These are phyloP conservation scores for Philereme vetulata DNA, from an alignment of 2,888 invertebrate genomes.

Conservation along the genomic window DNA sequence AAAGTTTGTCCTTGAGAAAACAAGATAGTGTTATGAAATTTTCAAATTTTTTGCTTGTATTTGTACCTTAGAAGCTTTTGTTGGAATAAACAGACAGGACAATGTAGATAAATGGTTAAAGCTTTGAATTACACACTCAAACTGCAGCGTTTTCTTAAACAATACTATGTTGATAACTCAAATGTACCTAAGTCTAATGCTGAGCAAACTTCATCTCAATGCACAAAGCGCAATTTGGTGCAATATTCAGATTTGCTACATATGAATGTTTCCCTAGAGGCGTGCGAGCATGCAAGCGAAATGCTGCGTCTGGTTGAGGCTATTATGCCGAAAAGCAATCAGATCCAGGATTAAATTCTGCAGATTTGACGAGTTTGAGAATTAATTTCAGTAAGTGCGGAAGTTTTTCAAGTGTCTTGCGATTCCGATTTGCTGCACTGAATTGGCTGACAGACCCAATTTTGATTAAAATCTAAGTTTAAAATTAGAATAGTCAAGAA, in stretches of 20 bases:
- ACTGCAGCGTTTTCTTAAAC: slow-evolving; percentile 9
- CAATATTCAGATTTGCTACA: slow-evolving; percentile 41
- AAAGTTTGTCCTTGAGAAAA: too few species aligned
- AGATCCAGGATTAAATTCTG: slow-evolving; percentile 25
- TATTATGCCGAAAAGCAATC: slow-evolving; percentile 34
- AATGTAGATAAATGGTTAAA: slow-evolving; percentile 1
- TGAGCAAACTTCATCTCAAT: slow-evolving; percentile 29
- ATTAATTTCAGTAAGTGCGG: slow-evolving; percentile 16
- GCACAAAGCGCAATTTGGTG: slow-evolving; percentile 40
- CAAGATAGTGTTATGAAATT: too few species aligned
- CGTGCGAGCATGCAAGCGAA: slow-evolving; percentile 26
- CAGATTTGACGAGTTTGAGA: slow-evolving; percentile 20
- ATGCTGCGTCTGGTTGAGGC: slow-evolving; percentile 30
- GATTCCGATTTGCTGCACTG: neutral
- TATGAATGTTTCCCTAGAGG: slow-evolving; percentile 35
- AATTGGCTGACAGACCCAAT: neutral
- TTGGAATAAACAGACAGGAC: too few species aligned
- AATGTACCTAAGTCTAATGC: slow-evolving; percentile 27
- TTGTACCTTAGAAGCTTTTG: too few species aligned
- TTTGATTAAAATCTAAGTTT: neutral
- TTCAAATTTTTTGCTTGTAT: too few species aligned
- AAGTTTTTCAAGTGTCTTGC: slow-evolving; percentile 7
- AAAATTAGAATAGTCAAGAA: neutral
- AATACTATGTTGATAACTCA: slow-evolving; percentile 22
- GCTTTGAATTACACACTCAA: slow-evolving; percentile 2